Conservation (phyloP, 2,113 vertebrate species). For the Rhynchomys soricoides region DNA sequence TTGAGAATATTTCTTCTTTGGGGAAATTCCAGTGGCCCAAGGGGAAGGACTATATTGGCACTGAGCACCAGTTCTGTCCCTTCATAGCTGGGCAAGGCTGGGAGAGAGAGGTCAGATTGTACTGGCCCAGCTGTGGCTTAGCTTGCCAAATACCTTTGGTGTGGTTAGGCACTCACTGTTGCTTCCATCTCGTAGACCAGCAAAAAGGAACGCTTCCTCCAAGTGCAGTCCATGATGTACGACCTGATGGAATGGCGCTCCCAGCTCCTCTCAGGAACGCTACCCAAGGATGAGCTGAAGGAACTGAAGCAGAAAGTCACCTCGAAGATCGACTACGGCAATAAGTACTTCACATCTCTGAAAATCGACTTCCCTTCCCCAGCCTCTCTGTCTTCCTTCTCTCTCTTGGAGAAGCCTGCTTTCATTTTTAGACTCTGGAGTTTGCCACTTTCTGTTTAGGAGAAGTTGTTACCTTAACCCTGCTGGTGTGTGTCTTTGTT, state of each 20-base stretch:
- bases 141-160: neutral
- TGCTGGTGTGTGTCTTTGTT: neutral
- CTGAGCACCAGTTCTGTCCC: neutral
- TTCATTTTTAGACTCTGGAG: constrained; percentile 4
- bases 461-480: neutral
- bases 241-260: constrained; percentile 98
- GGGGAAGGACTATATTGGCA: neutral
- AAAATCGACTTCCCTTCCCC: neutral
- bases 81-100: neutral
- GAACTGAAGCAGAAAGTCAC: constrained; percentile 99
- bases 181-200: constrained; percentile 85
- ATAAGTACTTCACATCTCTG: constrained; percentile 87
- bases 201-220: constrained; percentile 89
- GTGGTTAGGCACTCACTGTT: neutral
- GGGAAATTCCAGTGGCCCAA: neutral
- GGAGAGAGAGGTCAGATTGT: neutral
- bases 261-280: constrained; percentile 96
- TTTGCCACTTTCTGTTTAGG: constrained; percentile 52
- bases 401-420: neutral
- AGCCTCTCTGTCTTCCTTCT: fast-evolving
- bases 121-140: fast-evolving
- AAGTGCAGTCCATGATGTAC: constrained; percentile 95
- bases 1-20: neutral
- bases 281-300: constrained; percentile 97
- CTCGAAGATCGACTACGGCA: constrained; percentile 98